These are phyloP conservation scores for Lerema accius DNA, from an alignment of 1,140 invertebrate genomes.

Conservation along the genomic window DNA sequence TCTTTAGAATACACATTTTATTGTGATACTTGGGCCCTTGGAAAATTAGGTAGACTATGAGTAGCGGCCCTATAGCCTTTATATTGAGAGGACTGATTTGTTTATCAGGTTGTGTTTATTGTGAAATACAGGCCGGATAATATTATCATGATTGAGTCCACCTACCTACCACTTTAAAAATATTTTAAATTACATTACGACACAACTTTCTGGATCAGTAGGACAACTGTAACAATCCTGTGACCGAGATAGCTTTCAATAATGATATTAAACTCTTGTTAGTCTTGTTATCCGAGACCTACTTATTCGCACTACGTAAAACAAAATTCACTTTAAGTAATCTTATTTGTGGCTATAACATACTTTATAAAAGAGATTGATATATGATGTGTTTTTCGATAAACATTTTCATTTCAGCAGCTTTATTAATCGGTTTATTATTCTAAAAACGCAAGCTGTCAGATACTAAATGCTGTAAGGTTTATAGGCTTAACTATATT, in stretches of 20 bases:
- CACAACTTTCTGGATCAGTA: constrained; percentile 19
- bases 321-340: constrained; percentile 17
- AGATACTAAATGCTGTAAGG: too few relatives aligned
- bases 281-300: constrained; percentile 29
- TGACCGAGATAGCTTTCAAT: constrained; percentile 29
- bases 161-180: neutral
- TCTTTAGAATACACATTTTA: too few relatives aligned
- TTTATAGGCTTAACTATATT: too few relatives aligned
- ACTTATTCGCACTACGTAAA: constrained; percentile 13
- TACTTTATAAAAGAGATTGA: neutral
- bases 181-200: constrained; percentile 8
- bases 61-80: too few relatives aligned
- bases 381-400: neutral
- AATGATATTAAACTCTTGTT: constrained; percentile 28
- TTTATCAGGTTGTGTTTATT: too few relatives aligned
- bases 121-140: constrained; percentile 37
- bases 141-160: constrained; percentile 12
- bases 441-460: too few relatives aligned
- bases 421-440: too few relatives aligned
- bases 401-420: too few relatives aligned
- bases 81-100: too few relatives aligned
- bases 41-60: too few relatives aligned
- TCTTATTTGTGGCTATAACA: constrained; percentile 5
- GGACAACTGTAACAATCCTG: constrained; percentile 27
- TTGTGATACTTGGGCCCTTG: too few relatives aligned